Base-by-base conservation (phyloP, 2,888 invertebrate genomes). In the Prenolepis imparis region DNA sequence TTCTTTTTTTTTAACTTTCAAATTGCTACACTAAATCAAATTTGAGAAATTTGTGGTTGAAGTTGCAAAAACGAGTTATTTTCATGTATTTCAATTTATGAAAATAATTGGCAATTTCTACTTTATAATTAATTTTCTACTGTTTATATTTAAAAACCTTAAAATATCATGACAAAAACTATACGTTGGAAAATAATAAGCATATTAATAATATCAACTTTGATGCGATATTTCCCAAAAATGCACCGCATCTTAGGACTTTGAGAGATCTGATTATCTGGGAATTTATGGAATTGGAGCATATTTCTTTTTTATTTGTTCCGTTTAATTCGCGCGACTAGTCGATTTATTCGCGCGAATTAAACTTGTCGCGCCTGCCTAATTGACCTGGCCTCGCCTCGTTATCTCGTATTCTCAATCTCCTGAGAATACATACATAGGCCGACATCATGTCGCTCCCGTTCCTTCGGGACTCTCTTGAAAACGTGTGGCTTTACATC, bases 331-430 rank as follows among this genome's bases (percentile, higher is more conserved):
- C 28, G 28, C 28, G 3, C 3, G 28, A 44, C 12, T 12, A 3
- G 66, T 78, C 89, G 90, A 92, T 92, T 93, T 93, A 92, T 91
- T 41, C 90, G 90, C 86, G 63, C 81, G 63, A 86, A 28, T 28
- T 28, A 28, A 28, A 28, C 28, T 28, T 28, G 28, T 28, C 28
- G 28, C 28, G 28, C 3, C 89, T 91, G 93, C 91, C 92, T 93
- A 93, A 93, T 93, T 92, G 93, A 92, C 91, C 28, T 28, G 91
- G 89, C 32, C 72, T 68, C 82, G 82, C 75, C 89, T 83, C 75
- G 86, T 89, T 90, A 86, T 86, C 90, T 85, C 52, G 39, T 28
- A 36, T 4, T 39, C 48, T 57, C 57, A 57, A 63, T 32, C 15
- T 57, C n/a, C 6, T 15, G 18, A 28, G 39, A 59, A 6, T 39